Conservation (phyloP, 2,888 invertebrate species). For the Desoria tigrina region DNA sequence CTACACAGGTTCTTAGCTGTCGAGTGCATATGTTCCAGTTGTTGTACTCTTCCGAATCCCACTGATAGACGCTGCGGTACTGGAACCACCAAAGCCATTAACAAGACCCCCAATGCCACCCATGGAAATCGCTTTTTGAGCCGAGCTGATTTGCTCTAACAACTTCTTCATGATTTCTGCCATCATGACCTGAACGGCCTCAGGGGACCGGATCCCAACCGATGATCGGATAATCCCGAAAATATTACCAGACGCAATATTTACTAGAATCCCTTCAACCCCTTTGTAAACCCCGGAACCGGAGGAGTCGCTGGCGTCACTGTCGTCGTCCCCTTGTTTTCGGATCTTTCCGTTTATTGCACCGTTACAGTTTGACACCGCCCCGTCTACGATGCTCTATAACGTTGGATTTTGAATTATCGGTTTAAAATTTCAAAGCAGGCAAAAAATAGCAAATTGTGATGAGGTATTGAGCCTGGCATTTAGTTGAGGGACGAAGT, state of each 20-base stretch:
- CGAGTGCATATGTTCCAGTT: too few relatives aligned
- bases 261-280: constrained; percentile 20
- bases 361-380: background rate
- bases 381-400: background rate
- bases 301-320: too few relatives aligned
- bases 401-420: too few relatives aligned
- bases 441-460: too few relatives aligned
- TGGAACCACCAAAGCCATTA: too few relatives aligned
- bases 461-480: too few relatives aligned
- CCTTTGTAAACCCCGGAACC: background rate
- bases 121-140: background rate
- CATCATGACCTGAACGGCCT: constrained; percentile 14
- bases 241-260: constrained; percentile 32
- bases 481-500: too few relatives aligned
- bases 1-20: too few relatives aligned
- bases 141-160: constrained; percentile 3
- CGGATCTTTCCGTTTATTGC: background rate
- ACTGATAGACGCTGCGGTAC: too few relatives aligned
- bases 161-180: constrained; percentile 27
- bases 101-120: background rate
- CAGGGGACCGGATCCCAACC: constrained; percentile 22
- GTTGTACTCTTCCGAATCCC: too few relatives aligned
- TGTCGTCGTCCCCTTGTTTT: background rate
- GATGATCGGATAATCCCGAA: constrained; percentile 27
- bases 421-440: too few relatives aligned